Conservation (phyloP, 2,797 vertebrate species). For the Taenioides sp. region DNA sequence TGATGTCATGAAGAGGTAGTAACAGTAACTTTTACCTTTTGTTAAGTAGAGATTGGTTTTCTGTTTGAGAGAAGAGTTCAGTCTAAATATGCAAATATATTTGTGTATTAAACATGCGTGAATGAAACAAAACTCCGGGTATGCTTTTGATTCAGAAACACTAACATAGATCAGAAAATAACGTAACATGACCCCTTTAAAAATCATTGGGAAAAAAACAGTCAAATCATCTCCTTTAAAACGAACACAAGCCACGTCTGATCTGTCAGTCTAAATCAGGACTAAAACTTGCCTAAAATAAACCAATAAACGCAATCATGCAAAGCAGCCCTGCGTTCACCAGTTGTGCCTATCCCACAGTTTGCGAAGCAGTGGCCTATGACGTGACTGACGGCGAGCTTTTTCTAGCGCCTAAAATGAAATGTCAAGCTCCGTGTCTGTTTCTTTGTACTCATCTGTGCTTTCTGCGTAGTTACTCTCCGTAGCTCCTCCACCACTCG, state of each 20-base stretch:
- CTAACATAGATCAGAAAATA: too few relatives aligned
- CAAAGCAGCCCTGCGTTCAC: not conserved
- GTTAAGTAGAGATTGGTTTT: too few relatives aligned
- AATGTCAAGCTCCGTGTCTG: slow-evolving; percentile 21
- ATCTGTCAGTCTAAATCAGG: not conserved
- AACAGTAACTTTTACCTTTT: too few relatives aligned
- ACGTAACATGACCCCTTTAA: too few relatives aligned
- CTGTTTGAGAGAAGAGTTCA: too few relatives aligned
- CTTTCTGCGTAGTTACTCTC: slow-evolving; percentile 59
- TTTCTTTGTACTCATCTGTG: slow-evolving; percentile 26
- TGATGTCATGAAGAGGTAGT: too few relatives aligned
- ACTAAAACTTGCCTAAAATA: not conserved
- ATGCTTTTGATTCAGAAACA: too few relatives aligned
- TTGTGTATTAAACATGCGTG: too few relatives aligned
- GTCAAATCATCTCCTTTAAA: too few relatives aligned
- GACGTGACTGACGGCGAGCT: slow-evolving; percentile 6
- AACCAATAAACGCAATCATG: not conserved
- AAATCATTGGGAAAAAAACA: too few relatives aligned
- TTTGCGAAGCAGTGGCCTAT: slow-evolving; percentile 4
- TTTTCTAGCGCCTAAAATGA: slow-evolving; percentile 8
- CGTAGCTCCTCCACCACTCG: slow-evolving; percentile 48
- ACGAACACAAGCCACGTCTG: not conserved
- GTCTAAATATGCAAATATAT: too few relatives aligned
- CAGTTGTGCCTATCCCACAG: not conserved
- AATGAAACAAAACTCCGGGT: too few relatives aligned